Evolutionary conservation across 2,888 invertebrate genomes (phyloP), one percentile per base, ranked within the genome.

Genomic region (Amphipoea lucens): DNA sequence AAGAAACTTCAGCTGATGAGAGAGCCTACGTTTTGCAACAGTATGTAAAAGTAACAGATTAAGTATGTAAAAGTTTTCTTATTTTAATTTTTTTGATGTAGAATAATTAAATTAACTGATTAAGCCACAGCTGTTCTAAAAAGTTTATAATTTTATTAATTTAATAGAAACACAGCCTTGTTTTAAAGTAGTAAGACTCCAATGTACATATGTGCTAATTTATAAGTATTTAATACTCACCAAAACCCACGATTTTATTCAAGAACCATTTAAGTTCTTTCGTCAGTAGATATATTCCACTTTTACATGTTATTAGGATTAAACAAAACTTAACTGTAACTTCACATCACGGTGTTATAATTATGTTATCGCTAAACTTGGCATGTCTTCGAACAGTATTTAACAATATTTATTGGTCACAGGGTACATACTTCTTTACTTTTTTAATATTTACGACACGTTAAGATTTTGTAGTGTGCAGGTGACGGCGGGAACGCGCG

Each of bases 401-500:
- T 7, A 7, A 12, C 2, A 40, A 45, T 57, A 42, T 48, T 67
- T 20, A n/a, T n/a, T 36, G 0, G 12, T 23, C 62, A 62, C 20
- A 36, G 23, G 17, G 17, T 29, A 65, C 14, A 54, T 60, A 67
- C 23, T 51, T 57, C 20, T 42, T n/a, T 20, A 4, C 5, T 42
- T 23, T 36, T 63, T 40, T 29, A 42, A 73, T 57, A 40, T 81
- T 63, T 42, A 74, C 81, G 66, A 17, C 14, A 36, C 67, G 51
- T 36, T 82, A 11, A 9, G 62, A 78, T 57, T 78, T 62, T 4
- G 3, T 45, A 62, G n/a, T 76, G 73, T 45, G 7, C 57, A 51
- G 36, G 51, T n/a, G 48, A n/a, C 54, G 75, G 60, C 51, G 45
- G 54, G 45, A 65, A 82, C 84, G 84, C 83, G 86, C 86, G 74